Evolutionary conservation across 2,113 vertebrate species (phyloP).

Genomic region (Burhinus bistriatus): DNA sequence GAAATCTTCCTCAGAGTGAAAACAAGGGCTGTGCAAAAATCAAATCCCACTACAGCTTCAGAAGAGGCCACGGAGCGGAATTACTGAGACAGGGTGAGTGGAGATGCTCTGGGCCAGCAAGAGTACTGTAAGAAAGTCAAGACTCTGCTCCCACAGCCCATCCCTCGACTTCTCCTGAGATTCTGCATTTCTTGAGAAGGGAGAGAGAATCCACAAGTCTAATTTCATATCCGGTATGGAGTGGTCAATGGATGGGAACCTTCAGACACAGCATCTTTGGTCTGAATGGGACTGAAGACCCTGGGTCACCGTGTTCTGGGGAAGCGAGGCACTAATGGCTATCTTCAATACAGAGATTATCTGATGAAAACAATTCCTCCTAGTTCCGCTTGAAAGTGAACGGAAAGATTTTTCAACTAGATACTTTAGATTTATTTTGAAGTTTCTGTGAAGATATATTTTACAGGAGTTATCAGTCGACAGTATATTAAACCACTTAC

Average conservation of each 20-base stretch:
- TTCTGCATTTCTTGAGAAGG: neutral
- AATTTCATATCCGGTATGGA: fast-evolving
- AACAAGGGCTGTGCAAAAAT: neutral
- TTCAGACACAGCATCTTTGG: neutral
- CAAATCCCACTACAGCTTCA: neutral
- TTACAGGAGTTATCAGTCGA: neutral
- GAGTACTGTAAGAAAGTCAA: neutral
- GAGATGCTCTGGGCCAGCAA: neutral
- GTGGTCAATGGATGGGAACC: fast-evolving
- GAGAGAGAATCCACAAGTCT: neutral
- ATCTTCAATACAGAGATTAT: neutral
- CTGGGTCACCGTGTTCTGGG: neutral
- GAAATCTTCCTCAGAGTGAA: neutral
- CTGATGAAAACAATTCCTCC: neutral
- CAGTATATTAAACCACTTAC: neutral
- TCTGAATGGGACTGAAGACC: neutral
- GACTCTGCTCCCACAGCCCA: neutral
- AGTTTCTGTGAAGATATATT: neutral
- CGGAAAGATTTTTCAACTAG: neutral
- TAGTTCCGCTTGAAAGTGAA: neutral
- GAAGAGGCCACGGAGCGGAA: neutral
- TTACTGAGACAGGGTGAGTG: neutral
- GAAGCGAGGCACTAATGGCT: neutral
- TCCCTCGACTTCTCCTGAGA: neutral
- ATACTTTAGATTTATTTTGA: neutral